Percentiles rank a stretch among this genome's conserved stretches.
Conservation (phyloP, 2,888 invertebrate genomes). For the Athalia cordata region DNA sequence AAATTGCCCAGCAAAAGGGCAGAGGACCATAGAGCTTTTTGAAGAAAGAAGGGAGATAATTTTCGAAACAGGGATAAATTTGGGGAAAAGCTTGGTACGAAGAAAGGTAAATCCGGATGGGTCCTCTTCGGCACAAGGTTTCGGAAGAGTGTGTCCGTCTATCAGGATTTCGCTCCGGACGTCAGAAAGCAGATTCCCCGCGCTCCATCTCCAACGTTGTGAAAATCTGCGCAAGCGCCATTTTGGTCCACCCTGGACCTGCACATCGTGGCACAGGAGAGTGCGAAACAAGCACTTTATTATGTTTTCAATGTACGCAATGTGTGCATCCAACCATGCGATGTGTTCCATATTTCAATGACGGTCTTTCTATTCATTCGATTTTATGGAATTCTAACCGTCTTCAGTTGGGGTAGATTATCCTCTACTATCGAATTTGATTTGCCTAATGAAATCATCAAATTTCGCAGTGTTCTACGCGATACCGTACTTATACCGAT, state of each 20-base stretch:
- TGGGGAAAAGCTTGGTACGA: neutral
- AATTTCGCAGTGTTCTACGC: no score
- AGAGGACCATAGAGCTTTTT: no score
- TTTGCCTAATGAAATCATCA: no score
- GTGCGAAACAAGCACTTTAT: neutral
- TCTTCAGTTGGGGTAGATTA: no score
- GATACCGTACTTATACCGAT: no score
- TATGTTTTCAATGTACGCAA: neutral
- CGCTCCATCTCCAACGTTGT: conserved; percentile 20
- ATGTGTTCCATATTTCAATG: no score
- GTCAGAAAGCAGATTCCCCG: conserved; percentile 35
- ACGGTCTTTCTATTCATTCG: no score
- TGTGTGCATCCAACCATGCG: no score
- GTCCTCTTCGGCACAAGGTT: conserved; percentile 13
- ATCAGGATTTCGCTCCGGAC: neutral
- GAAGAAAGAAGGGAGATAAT: no score
- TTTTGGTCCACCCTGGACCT: conserved; percentile 10
- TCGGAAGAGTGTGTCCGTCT: conserved; percentile 20
- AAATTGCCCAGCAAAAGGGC: no score
- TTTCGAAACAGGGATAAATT: neutral
- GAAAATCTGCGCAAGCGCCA: conserved; percentile 23
- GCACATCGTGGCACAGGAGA: neutral
- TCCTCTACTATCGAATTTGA: no score
- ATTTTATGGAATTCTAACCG: no score
- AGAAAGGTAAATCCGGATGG: neutral